Base-by-base conservation (phyloP, 2,888 invertebrate genomes). In the Uropetala carovei region DNA sequence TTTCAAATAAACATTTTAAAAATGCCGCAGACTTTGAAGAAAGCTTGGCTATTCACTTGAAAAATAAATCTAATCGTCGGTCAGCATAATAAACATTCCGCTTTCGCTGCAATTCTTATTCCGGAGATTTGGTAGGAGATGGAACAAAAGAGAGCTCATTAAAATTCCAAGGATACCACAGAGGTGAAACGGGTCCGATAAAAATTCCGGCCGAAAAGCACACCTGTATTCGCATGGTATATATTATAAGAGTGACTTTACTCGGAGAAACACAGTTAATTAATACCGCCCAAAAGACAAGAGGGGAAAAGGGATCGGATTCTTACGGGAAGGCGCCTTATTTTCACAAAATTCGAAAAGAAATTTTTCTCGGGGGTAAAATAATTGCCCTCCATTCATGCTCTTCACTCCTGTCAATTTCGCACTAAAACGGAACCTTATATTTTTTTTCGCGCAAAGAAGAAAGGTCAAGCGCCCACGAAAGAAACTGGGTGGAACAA, bases 171-270 rank as follows among this genome's bases (percentile, higher is more conserved):
- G 18, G 75, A 75, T 22, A 75, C 75, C 22, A 27, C 22, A 22
- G 75, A 75, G 27, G 27, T 4, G 75, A 75, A 75, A 75, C 75
- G 68, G n/a, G 68, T 68, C 68, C n/a, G n/a, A 27, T 75, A 27
- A 22, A 27, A 0, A 27, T 27, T 13, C 27, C 75, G 22, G 4
- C 27, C 27, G 10, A 75, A 9, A 75, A 9, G 22, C 22, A 27
- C 75, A 75, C 27, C 11, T 75, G 75, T 75, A 75, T 75, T 27
- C 75, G 75, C 75, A 75, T 68, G 18, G 68, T 68, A 68, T 68
- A 68, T 75, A 27, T 22, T 75, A 27, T 27, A 75, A 75, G 75
- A 75, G 18, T 27, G 13, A 27, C 75, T 18, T 75, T 27, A 27
- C 27, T 75, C 27, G 13, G 27, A 18, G 22, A 27, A 75, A 27